Evolutionary conservation across 2,797 vertebrate genomes (phyloP).

Genomic region (Notamacropus eugenii): DNA sequence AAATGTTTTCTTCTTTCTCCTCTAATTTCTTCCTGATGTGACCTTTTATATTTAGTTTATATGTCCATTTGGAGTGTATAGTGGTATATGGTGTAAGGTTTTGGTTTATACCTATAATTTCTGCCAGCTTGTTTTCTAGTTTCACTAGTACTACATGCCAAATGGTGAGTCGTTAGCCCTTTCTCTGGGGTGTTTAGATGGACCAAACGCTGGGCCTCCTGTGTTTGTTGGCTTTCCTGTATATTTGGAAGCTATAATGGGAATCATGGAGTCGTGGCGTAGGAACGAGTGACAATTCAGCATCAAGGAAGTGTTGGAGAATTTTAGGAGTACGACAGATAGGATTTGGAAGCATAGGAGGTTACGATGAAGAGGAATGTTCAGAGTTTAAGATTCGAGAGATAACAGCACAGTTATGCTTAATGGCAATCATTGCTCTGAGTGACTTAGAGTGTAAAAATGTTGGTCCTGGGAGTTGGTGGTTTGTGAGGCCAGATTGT

Average conservation of each 20-base stretch:
- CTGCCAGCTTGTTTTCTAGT: neutral
- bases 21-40: neutral
- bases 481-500: neutral
- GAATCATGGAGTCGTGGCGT: neutral
- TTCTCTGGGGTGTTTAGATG: neutral
- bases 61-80: neutral
- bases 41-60: neutral
- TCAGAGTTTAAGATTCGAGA: neutral
- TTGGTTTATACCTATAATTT: neutral
- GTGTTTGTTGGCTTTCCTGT: neutral
- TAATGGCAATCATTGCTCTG: neutral
- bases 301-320: neutral
- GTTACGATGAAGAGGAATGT: neutral
- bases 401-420: neutral
- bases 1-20: neutral
- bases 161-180: neutral
- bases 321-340: neutral
- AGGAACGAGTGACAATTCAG: neutral
- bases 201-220: neutral
- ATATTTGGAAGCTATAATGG: neutral
- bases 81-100: neutral
- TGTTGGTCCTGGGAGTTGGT: neutral
- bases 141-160: neutral
- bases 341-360: neutral
- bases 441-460: neutral